Conservation (phyloP, 2,888 invertebrate genomes). For the Disparrhopalites patrizii region DNA sequence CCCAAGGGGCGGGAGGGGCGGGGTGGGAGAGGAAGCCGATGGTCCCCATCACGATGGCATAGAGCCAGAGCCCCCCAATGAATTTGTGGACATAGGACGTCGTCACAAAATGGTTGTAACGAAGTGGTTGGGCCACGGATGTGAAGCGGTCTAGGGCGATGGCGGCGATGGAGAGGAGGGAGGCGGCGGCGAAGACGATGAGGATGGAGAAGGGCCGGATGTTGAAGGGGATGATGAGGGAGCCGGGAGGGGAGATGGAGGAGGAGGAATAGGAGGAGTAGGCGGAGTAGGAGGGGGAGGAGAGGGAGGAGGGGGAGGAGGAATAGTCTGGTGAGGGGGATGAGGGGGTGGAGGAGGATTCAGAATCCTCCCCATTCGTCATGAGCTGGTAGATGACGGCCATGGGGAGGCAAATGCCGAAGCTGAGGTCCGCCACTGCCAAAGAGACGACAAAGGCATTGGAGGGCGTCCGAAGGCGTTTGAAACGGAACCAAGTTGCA, state of each 20-base stretch:
- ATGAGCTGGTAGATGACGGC: constrained; percentile 53
- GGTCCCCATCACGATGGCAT: constrained; percentile 46
- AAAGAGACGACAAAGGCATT: constrained; percentile 61
- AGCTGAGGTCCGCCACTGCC: constrained; percentile 60
- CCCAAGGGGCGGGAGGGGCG: constrained; percentile 5
- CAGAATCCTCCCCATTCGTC: neutral
- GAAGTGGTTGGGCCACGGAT: constrained; percentile 60
- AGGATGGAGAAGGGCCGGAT: constrained; percentile 53
- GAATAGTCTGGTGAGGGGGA: neutral
- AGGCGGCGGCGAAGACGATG: constrained; percentile 60
- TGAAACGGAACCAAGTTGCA: constrained; percentile 60
- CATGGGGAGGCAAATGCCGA: constrained; percentile 60
- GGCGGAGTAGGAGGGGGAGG: neutral
- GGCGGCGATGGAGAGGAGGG: constrained; percentile 59
- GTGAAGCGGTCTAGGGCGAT: constrained; percentile 63
- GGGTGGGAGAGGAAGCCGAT: constrained; percentile 9
- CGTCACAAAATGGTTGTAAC: constrained; percentile 63
- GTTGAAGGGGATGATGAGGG: constrained; percentile 14
- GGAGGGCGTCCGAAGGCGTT: constrained; percentile 61
- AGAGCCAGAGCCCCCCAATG: constrained; percentile 60
- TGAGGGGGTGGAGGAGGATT: neutral
- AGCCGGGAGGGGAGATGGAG: constrained; percentile 49
- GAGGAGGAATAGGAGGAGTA: neutral
- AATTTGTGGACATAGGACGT: constrained; percentile 60
- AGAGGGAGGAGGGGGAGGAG: neutral